These are phyloP conservation scores for Amblyteles armatorius DNA, from an alignment of 2,888 invertebrate genomes.

Conservation along the genomic window DNA sequence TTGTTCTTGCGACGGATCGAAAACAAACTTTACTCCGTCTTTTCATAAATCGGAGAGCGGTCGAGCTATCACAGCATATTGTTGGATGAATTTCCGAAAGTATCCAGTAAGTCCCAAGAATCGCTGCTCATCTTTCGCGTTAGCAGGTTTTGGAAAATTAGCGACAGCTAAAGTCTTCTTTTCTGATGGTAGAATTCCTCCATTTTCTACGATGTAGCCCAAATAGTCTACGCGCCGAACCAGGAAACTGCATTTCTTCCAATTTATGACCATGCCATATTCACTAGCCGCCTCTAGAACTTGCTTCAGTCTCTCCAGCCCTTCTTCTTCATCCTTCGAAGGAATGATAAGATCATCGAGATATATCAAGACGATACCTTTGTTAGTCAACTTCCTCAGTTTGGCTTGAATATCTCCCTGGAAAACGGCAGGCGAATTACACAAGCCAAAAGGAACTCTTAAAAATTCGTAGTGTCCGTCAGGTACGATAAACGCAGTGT, in stretches of 20 bases:
- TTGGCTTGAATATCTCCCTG: constrained; percentile 55
- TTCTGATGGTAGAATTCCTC: constrained; percentile 49
- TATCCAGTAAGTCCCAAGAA: constrained; percentile 67
- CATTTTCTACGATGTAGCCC: constrained; percentile 15
- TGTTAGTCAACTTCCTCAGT: constrained; percentile 29
- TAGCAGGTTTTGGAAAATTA: constrained; percentile 60
- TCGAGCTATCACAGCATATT: constrained; percentile 25
- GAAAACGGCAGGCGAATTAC: constrained; percentile 65
- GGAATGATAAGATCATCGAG: constrained; percentile 57
- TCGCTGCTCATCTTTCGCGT: constrained; percentile 52
- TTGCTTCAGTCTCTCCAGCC: constrained; percentile 27
- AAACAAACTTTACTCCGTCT: too few species aligned
- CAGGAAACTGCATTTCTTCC: constrained; percentile 52
- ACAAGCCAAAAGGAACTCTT: constrained; percentile 65
- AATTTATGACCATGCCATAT: constrained; percentile 43
- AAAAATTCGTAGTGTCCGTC: constrained; percentile 68
- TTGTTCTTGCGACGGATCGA: background rate
- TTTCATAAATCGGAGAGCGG: constrained; percentile 20
- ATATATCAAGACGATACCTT: constrained; percentile 49
- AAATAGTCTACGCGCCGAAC: constrained; percentile 29
- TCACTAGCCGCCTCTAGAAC: constrained; percentile 25
- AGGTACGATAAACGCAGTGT: constrained; percentile 68
- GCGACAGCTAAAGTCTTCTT: constrained; percentile 61
- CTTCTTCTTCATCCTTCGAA: constrained; percentile 25
- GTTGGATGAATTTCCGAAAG: constrained; percentile 65